phyloP scores from a whole-genome alignment of 2,888 invertebrate genomes.

The Rhagonycha lutea region DNA sequence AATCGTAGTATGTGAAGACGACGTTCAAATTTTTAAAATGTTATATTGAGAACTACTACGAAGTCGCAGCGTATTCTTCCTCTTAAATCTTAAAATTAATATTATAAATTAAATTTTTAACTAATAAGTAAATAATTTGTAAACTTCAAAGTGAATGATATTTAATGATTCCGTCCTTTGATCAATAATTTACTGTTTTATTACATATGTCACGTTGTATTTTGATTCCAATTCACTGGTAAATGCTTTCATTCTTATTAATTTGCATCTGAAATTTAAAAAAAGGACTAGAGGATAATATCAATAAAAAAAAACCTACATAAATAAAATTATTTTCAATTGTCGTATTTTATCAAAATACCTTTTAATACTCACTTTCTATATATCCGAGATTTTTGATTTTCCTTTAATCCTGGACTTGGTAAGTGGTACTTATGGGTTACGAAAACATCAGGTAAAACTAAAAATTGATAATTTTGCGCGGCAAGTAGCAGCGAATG shows the following conservation, averaged over 20 bases:
- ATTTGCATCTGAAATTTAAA: neutral
- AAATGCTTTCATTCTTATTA: neutral
- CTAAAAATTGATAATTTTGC: constrained; percentile 67
- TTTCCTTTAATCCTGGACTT: neutral
- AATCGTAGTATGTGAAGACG: too few relatives aligned
- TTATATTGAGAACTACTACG: too few relatives aligned
- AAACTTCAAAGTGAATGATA: neutral
- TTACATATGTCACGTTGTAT: neutral
- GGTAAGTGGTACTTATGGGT: constrained; percentile 87
- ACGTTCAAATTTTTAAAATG: too few relatives aligned
- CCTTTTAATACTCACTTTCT: constrained; percentile 5
- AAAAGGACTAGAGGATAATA: neutral
- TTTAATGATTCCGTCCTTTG: neutral
- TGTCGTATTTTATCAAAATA: too few relatives aligned
- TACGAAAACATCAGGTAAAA: constrained; percentile 84
- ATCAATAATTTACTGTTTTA: neutral
- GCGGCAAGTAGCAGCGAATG: constrained; percentile 84
- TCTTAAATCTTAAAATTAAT: neutral
- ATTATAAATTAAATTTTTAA: neutral
- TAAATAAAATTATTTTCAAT: too few relatives aligned
- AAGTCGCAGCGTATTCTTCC: too few relatives aligned
- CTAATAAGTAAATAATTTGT: neutral
- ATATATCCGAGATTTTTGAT: constrained; percentile 1
- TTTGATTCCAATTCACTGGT: neutral
- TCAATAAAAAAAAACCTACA: too few relatives aligned